phyloP scores from a whole-genome alignment of 2,888 invertebrate species.

The Polylopha cassiicola region DNA sequence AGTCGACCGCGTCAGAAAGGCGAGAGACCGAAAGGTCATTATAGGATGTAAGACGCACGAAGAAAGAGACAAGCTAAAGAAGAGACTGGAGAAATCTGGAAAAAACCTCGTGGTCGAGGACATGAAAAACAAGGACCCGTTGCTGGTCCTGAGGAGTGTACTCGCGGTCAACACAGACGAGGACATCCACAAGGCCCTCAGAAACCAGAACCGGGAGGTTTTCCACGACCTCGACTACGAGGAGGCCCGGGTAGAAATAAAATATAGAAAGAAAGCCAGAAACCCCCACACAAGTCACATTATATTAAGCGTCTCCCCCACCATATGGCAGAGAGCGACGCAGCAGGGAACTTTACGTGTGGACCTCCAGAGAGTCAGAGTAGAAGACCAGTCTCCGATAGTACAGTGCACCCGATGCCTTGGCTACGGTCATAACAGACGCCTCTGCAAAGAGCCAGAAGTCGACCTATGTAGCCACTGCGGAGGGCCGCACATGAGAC shows the following conservation, averaged over 20 bases:
- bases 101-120: not conserved
- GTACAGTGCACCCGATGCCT: too few relatives aligned
- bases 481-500: too few relatives aligned
- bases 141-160: not conserved
- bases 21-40: slow-evolving; percentile 15
- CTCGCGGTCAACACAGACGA: slow-evolving; percentile 4
- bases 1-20: slow-evolving; percentile 18
- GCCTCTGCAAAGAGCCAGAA: too few relatives aligned
- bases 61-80: slow-evolving; percentile 2
- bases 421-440: too few relatives aligned
- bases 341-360: too few relatives aligned
- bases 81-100: not conserved
- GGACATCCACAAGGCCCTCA: too few relatives aligned
- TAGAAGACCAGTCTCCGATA: too few relatives aligned
- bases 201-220: not conserved
- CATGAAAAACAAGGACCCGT: slow-evolving; percentile 1
- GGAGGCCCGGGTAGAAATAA: not conserved
- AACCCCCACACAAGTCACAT: too few relatives aligned
- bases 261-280: not conserved
- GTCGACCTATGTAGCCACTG: too few relatives aligned
- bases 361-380: too few relatives aligned
- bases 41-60: slow-evolving; percentile 7
- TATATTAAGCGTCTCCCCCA: too few relatives aligned
- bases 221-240: not conserved
- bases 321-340: too few relatives aligned